Evolutionary conservation across 2,113 vertebrate species (phyloP), one percentile per base, ranked within the genome.

Genomic region (Sterna hirundo): DNA sequence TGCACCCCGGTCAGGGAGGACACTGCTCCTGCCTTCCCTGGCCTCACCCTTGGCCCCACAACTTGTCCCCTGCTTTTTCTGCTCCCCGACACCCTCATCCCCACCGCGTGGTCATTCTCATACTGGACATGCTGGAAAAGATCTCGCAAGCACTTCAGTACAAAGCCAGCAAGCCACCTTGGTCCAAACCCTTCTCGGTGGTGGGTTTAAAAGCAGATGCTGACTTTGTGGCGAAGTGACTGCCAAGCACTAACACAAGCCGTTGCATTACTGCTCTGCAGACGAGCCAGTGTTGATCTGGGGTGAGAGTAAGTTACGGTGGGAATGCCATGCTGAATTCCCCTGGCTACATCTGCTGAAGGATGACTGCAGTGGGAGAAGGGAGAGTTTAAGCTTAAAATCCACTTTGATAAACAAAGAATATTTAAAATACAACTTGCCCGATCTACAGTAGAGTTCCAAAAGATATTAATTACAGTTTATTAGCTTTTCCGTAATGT

Each of bases 1-100:
- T 9, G 27, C 15, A 21, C 10, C 55, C 49, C 0, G 0, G 5
- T 8, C 2, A 0, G 61, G 34, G 26, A 88, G 44, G 42, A 23
- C 38, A 27, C 34, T 42, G 42, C 26, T 30, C 13, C 36, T 51
- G 46, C 36, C n/a, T 44, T 20, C 20, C 34, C 64, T 32, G 57
- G 30, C 22, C 12, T 93, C 55, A 49, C 38, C 36, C 34, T 47
- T 13, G 11, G 47, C 26, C 30, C 15, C 20, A 29, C 0, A 0
- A 11, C 40, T 55, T 65, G 20, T 47, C 36, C 36, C 21, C 27
- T 38, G 32, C 25, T 75, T 61, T 26, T 57, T 12, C 57, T 32
- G 11, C 71, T 91, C 20, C 36, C 15, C 0, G 3, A 17, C 29
- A 25, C 27, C 44, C 47, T 85, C 6, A 3, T 55, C 42, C n/a